Conservation (phyloP, 1,140 invertebrate species). For the Hylaeus volcanicus region DNA sequence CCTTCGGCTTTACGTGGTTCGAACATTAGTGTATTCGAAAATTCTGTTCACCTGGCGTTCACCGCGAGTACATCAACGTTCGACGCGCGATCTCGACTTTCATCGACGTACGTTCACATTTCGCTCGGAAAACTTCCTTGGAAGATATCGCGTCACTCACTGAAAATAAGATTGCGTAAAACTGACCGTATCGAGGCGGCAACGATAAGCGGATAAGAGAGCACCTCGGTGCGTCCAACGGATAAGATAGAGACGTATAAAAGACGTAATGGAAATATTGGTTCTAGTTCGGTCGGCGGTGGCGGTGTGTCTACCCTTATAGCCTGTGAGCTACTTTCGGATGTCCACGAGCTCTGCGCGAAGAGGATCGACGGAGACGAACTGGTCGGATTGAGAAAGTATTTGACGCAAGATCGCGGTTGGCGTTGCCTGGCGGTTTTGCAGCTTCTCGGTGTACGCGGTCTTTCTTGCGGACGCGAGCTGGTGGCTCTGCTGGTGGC, state of each 20-base stretch:
- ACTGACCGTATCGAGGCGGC: constrained; percentile 15
- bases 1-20: too few relatives aligned
- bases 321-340: constrained; percentile 83
- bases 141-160: constrained; percentile 10
- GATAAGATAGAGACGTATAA: constrained; percentile 31
- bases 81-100: not conserved
- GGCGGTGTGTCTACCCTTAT: constrained; percentile 82
- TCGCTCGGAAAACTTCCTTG: not conserved
- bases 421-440: constrained; percentile 84
- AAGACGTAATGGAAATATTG: constrained; percentile 29
- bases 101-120: not conserved
- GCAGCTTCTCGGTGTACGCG: constrained; percentile 82
- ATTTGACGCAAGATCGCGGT: constrained; percentile 82
- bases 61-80: not conserved
- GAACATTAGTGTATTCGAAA: not conserved
- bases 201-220: constrained; percentile 27
- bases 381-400: constrained; percentile 79
- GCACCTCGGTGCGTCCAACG: not conserved
- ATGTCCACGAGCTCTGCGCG: constrained; percentile 83
- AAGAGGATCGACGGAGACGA: constrained; percentile 75
- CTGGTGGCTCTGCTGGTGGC: constrained; percentile 83
- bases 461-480: constrained; percentile 83
- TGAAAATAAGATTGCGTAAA: constrained; percentile 40
- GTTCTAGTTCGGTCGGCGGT: constrained; percentile 74
- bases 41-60: too few relatives aligned